phyloP scores from a whole-genome alignment of 2,797 vertebrate species.

The Florisuga fusca region DNA sequence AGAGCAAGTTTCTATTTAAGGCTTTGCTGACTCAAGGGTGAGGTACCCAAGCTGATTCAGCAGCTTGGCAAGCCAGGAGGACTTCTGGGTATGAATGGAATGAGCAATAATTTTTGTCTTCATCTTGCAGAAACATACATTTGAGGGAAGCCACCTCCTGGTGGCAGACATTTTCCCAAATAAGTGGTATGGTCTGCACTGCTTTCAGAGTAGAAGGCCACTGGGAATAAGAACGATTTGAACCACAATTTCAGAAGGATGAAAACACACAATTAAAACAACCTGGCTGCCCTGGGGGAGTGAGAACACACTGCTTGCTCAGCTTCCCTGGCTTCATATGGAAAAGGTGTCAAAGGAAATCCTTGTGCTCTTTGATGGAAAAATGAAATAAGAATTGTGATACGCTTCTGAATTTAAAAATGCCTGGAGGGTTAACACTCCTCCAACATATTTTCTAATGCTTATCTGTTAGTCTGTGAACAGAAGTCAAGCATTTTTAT shows the following conservation, averaged over 20 bases:
- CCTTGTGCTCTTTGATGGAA: not conserved
- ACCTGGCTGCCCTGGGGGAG: not conserved
- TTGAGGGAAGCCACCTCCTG: conserved; percentile 33
- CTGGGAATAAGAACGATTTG: not conserved
- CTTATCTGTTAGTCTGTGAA: not conserved
- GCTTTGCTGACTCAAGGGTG: conserved; percentile 65
- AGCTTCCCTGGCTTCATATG: accelerated
- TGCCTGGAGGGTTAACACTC: not conserved
- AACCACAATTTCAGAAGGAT: not conserved
- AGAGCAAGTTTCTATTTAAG: conserved; percentile 49
- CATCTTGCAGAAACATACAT: not conserved
- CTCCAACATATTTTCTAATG: not conserved
- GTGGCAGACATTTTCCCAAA: not conserved
- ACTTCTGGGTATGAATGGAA: conserved; percentile 50
- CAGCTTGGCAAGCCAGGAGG: conserved; percentile 43
- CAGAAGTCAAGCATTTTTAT: not conserved
- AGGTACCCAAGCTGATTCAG: conserved; percentile 59
- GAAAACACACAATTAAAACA: not conserved
- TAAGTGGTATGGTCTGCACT: not conserved
- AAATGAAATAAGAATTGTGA: not conserved
- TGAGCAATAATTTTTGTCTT: conserved; percentile 36
- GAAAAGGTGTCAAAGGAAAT: not conserved
- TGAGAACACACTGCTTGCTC: not conserved
- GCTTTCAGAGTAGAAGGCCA: not conserved
- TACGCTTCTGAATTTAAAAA: not conserved